Base-by-base conservation (phyloP, 2,888 invertebrate genomes). In the Tortricodes alternella region DNA sequence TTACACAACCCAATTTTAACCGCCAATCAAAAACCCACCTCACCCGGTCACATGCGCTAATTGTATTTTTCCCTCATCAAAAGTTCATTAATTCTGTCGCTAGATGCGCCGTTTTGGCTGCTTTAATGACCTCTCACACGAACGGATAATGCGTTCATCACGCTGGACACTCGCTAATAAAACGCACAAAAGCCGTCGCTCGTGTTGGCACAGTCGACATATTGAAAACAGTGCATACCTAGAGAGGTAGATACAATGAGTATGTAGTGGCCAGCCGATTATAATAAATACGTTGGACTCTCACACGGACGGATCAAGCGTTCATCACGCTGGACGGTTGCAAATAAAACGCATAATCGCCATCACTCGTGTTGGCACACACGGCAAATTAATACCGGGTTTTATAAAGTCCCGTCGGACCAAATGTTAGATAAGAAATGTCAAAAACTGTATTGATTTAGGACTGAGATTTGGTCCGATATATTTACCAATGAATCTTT, bases 261-360 rank as follows among this genome's bases (percentile, higher is more conserved):
- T n/a, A n/a, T n/a, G n/a, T n/a, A n/a, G n/a, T n/a, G n/a, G n/a
- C n/a, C n/a, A n/a, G n/a, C n/a, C n/a, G n/a, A n/a, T n/a, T n/a
- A n/a, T n/a, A n/a, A n/a, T n/a, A n/a, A n/a, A n/a, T n/a, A n/a
- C n/a, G n/a, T n/a, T n/a, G n/a, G n/a, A n/a, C 56, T 56, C 56
- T 56, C 50, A 43, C 43, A 50, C 44, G 37, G 35, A 55, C 62
- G 23, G 50, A 50, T 64, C 58, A 49, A 59, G 64, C 63, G 61
- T 61, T 63, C 63, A 66, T 65, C 66, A 60, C 58, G 61, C 62
- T 61, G 68, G 66, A 65, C 72, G 65, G 62, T 59, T 67, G 57
- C 62, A 68, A 79, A 80, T 79, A 80, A 82, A 80, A 81, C 71
- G 71, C 70, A 71, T 71, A 76, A 74, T 74, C 70, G 66, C 67